A percentile compares a stretch with the other conserved stretches of the same genome.
phyloP scores from a whole-genome alignment of 2,888 invertebrate species.

The Xestia xanthographa region DNA sequence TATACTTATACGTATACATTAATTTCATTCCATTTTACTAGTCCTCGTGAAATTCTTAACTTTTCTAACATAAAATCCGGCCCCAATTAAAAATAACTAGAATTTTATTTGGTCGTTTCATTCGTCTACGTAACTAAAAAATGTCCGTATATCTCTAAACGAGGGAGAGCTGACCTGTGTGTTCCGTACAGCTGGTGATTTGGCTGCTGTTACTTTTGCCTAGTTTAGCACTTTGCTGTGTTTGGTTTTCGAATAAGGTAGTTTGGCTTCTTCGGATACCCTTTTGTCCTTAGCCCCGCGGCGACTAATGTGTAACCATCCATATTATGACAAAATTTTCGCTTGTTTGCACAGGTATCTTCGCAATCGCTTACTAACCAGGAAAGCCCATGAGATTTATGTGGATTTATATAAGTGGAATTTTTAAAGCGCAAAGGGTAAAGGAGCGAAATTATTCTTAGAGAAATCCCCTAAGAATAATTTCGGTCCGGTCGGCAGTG shows the following conservation, averaged over 20 bases:
- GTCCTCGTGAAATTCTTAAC: constrained; percentile 28
- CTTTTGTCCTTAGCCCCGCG: constrained; percentile 36
- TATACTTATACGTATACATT: constrained; percentile 1
- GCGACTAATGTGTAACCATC: constrained; percentile 45
- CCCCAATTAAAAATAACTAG: constrained; percentile 56
- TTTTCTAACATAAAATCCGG: constrained; percentile 40
- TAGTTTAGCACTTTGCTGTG: constrained; percentile 26
- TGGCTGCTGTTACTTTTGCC: constrained; percentile 12
- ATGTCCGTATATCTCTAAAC: constrained; percentile 41
- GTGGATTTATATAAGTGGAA: constrained; percentile 9
- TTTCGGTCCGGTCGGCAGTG: constrained; percentile 22
- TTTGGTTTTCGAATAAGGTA: constrained; percentile 40
- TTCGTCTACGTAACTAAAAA: constrained; percentile 38
- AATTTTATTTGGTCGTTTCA: constrained; percentile 53
- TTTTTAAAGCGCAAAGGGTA: constrained; percentile 28
- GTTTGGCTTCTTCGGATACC: constrained; percentile 10
- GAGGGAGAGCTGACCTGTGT: constrained; percentile 16
- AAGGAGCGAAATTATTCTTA: constrained; percentile 37
- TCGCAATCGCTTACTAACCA: neutral
- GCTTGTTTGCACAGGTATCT: constrained; percentile 41
- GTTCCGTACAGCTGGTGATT: constrained; percentile 15
- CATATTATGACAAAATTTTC: constrained; percentile 37
- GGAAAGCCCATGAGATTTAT: constrained; percentile 32
- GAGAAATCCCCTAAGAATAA: too few relatives aligned
- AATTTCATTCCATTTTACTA: constrained; percentile 4